Percentiles rank a stretch among this genome's conserved stretches.
Conservation (phyloP, 2,797 vertebrate species). For the Margarornis squamiger region DNA sequence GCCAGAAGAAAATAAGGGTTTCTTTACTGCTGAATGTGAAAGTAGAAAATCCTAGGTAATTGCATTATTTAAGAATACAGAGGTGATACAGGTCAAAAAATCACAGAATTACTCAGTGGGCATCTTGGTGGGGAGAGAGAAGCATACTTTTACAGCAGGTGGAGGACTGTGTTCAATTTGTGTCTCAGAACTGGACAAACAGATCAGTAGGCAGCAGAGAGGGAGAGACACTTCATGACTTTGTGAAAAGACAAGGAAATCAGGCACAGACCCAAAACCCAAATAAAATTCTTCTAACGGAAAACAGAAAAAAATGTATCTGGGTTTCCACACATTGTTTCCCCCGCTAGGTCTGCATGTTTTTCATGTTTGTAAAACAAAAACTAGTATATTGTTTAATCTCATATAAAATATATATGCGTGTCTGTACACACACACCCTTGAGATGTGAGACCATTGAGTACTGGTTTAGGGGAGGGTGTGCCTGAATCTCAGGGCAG, state of each 20-base stretch:
- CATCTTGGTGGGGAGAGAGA: neutral
- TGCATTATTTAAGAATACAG: neutral
- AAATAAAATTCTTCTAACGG: neutral
- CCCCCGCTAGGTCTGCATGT: neutral
- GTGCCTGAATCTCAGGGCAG: neutral
- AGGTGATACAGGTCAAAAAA: neutral
- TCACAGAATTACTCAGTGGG: neutral
- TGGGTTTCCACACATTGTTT: neutral
- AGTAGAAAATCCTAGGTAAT: neutral
- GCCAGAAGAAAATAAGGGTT: neutral
- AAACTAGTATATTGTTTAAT: neutral
- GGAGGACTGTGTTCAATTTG: neutral
- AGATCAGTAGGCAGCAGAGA: neutral
- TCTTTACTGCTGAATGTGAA: neutral
- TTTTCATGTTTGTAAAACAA: neutral
- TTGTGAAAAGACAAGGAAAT: neutral
- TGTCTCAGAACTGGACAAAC: neutral
- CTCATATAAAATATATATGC: neutral
- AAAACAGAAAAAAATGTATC: neutral
- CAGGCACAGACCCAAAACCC: neutral
- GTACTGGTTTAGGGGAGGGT: neutral
- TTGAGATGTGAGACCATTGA: neutral
- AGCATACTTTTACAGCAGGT: neutral
- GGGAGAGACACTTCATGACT: neutral
- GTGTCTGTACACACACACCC: rapidly evolving